Conservation (phyloP, 2,113 vertebrate genomes). For the Clinocottus analis region DNA sequence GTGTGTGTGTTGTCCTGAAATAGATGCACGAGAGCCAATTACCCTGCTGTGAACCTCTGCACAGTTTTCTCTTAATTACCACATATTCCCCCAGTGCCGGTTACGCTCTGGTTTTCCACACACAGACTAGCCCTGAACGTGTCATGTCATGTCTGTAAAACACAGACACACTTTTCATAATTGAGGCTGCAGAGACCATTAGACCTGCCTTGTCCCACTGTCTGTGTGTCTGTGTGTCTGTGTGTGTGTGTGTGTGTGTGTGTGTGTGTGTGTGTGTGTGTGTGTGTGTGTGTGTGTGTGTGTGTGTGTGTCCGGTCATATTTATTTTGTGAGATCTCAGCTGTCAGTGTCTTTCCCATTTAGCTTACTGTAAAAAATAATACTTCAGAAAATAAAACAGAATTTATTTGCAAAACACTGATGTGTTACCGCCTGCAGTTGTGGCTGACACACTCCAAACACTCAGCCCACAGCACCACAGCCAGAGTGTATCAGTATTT, state of each 20-base stretch:
- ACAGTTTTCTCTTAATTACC: slow-evolving; percentile 72
- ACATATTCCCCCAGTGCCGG: slow-evolving; percentile 65
- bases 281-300: not conserved
- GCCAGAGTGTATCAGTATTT: slow-evolving; percentile 42
- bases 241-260: not conserved
- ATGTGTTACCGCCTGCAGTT: slow-evolving; percentile 39
- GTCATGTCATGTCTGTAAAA: slow-evolving; percentile 58
- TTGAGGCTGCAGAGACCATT: slow-evolving; percentile 9
- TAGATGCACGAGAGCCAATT: slow-evolving; percentile 63
- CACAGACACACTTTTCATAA: slow-evolving; percentile 35
- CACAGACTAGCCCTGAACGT: slow-evolving; percentile 48
- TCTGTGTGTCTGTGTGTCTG: not conserved
- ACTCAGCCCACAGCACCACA: slow-evolving; percentile 27
- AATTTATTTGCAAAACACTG: slow-evolving; percentile 38
- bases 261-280: not conserved
- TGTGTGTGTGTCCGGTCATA: not conserved
- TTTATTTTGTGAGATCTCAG: not conserved
- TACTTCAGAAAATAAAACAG: not conserved
- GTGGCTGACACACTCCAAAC: slow-evolving; percentile 22
- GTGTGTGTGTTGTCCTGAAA: slow-evolving; percentile 50
- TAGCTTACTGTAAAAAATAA: slow-evolving; percentile 1
- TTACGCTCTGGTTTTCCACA: slow-evolving; percentile 39
- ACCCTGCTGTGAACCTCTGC: slow-evolving; percentile 62
- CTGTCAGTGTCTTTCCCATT: not conserved
- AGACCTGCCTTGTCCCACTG: not conserved